phyloP scores from a whole-genome alignment of 2,888 invertebrate genomes.

The Stenoptilia bipunctidactyla region DNA sequence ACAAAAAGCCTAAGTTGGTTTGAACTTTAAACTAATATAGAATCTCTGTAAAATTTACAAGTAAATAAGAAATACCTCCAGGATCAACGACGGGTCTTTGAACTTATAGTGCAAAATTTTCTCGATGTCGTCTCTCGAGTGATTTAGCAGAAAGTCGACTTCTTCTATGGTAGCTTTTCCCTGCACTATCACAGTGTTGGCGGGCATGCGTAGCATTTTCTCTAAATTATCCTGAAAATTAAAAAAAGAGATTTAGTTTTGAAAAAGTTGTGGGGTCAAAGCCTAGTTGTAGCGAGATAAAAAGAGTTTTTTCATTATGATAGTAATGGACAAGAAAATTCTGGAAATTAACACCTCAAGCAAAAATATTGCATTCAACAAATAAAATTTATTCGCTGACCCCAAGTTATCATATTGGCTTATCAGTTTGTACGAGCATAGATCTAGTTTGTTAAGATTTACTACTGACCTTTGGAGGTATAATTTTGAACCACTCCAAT shows the following conservation, averaged over 20 bases:
- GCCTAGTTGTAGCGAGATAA: too few relatives aligned
- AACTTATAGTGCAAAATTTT: constrained; percentile 80
- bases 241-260: too few relatives aligned
- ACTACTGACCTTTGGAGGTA: constrained; percentile 52
- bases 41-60: too few relatives aligned
- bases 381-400: too few relatives aligned
- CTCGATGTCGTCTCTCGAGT: constrained; percentile 69
- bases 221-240: constrained; percentile 38
- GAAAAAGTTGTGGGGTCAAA: too few relatives aligned
- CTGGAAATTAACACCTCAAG: not conserved
- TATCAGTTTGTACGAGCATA: too few relatives aligned
- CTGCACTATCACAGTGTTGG: constrained; percentile 43
- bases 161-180: constrained; percentile 38
- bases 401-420: not conserved
- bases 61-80: constrained; percentile 62
- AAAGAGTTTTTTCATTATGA: not conserved
- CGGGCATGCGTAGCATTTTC: constrained; percentile 25
- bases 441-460: too few relatives aligned
- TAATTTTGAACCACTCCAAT: constrained; percentile 75
- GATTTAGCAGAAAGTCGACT: constrained; percentile 54
- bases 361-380: not conserved
- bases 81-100: constrained; percentile 81
- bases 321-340: not conserved
- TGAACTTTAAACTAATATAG: too few relatives aligned
- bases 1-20: too few relatives aligned